phyloP scores from a whole-genome alignment of 1,140 invertebrate genomes.

The Sinella curviseta region DNA sequence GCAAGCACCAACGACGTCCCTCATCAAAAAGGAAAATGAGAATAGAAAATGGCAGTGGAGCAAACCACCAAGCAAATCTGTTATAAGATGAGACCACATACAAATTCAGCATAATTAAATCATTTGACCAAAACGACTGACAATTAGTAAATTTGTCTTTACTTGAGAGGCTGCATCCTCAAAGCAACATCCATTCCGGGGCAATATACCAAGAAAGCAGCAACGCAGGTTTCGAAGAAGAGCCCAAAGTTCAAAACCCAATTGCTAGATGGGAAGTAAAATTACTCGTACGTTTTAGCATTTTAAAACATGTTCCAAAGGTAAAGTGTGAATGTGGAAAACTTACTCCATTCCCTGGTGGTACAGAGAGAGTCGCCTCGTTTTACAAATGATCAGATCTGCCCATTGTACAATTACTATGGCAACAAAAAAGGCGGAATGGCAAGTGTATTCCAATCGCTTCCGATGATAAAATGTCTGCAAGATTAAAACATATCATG shows the following conservation, averaged over 20 bases:
- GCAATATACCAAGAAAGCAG: slow-evolving; percentile 69
- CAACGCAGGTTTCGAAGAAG: slow-evolving; percentile 70
- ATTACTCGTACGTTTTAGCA: slow-evolving; percentile 53
- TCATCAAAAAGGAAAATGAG: slow-evolving; percentile 39
- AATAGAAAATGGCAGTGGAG: slow-evolving; percentile 29
- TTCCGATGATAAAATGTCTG: slow-evolving; percentile 59
- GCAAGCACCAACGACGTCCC: slow-evolving; percentile 10
- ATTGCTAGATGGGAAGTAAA: slow-evolving; percentile 57
- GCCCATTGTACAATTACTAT: slow-evolving; percentile 66
- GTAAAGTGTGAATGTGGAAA: not conserved
- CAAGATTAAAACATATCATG: slow-evolving; percentile 38
- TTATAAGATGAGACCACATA: too few relatives aligned
- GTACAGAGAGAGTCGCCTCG: slow-evolving; percentile 59
- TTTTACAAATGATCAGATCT: slow-evolving; percentile 64
- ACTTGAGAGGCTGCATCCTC: slow-evolving; percentile 61
- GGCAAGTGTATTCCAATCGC: slow-evolving; percentile 61
- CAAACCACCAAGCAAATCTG: slow-evolving; percentile 27
- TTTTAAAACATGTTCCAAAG: not conserved
- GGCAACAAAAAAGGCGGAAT: slow-evolving; percentile 61
- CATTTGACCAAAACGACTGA: not conserved
- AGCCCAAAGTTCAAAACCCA: slow-evolving; percentile 74
- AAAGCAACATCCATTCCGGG: slow-evolving; percentile 70
- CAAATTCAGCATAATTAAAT: slow-evolving; percentile 11
- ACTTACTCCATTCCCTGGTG: slow-evolving; percentile 62
- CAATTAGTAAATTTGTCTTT: slow-evolving; percentile 35